Evolutionary conservation across 30 jellyfish, hydroid and myxozoan genomes (phyloP), one percentile per base, ranked within the genome.

Genomic region (Aurelia aurita complex sp. Pacific): DNA sequence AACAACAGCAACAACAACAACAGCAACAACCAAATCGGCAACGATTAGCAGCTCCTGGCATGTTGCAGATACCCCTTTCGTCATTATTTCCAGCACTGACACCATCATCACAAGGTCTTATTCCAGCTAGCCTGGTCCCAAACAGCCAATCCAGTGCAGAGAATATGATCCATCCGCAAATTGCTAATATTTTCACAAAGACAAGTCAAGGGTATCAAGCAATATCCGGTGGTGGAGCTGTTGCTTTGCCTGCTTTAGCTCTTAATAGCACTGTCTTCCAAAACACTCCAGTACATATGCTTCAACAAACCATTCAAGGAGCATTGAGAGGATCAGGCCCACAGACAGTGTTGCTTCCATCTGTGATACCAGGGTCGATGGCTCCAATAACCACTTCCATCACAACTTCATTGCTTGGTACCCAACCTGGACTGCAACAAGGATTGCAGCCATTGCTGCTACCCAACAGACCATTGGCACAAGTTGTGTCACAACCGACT

Each of bases 341-440:
- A 78, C 91, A 75, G 74, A 34, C 91, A 1, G 85, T 82, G 33
- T 73, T 82, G 50, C 82, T 82, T 0, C 76, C 91, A 46, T 82
- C 91, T 69, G 91, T 82, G 32, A 64, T 71, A 23, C 84, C 91
- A n/a, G 77, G 85, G 33, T 57, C 86, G n/a, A 82, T 82, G 55
- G 17, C 91, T 29, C 19, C 91, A 7, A 69, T 66, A 1, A 32
- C 74, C 17, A 33, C 91, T 46, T 46, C 57, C 14, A 46, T 46
- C 57, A 9, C 57, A 55, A 33, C 85, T 5, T 10, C 82, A 15
- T 19, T 76, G 32, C 36, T 82, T 13, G 73, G 61, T 43, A 54
- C 91, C 18, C 91, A 82, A 59, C n/a, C 91, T 0, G 77, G 91
- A 29, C 13, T 46, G 57, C 57, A 46, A 9, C 57, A 46, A 46